phyloP scores from a whole-genome alignment of 2,113 vertebrate genomes.

The Daphoenositta chrysoptera region DNA sequence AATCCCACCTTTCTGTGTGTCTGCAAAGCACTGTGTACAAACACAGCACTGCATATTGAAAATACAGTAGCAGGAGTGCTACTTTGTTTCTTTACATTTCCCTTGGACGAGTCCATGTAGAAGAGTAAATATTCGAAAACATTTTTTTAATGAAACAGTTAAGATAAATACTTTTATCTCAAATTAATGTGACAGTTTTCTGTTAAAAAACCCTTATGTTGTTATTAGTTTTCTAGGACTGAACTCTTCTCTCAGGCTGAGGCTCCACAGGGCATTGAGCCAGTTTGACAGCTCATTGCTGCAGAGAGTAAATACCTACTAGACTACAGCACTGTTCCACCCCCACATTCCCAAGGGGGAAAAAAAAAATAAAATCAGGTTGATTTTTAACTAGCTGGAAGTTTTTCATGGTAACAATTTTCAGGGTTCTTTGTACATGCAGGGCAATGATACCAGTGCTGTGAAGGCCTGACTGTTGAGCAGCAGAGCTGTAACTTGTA shows the following conservation, averaged over 20 bases:
- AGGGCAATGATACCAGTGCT: background rate
- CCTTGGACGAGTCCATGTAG: background rate
- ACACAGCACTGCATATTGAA: background rate
- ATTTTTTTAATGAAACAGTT: background rate
- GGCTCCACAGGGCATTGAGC: background rate
- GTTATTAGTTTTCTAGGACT: background rate
- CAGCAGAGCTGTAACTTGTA: background rate
- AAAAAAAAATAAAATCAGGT: background rate
- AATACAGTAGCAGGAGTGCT: background rate
- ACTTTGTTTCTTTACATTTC: background rate
- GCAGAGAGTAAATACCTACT: background rate
- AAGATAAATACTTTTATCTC: background rate
- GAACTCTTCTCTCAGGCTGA: background rate
- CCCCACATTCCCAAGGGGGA: background rate
- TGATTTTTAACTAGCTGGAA: background rate
- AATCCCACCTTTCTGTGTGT: background rate
- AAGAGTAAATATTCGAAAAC: background rate
- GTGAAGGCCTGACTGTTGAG: background rate
- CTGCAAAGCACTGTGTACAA: background rate
- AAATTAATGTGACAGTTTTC: background rate
- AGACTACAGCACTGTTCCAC: background rate
- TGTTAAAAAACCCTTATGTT: background rate
- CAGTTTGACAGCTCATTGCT: background rate
- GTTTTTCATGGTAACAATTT: background rate
- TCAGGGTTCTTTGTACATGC: background rate